These are phyloP conservation scores for Hermaeophaga mercurialis DNA, from an alignment of 2,888 invertebrate genomes.

Conservation along the genomic window DNA sequence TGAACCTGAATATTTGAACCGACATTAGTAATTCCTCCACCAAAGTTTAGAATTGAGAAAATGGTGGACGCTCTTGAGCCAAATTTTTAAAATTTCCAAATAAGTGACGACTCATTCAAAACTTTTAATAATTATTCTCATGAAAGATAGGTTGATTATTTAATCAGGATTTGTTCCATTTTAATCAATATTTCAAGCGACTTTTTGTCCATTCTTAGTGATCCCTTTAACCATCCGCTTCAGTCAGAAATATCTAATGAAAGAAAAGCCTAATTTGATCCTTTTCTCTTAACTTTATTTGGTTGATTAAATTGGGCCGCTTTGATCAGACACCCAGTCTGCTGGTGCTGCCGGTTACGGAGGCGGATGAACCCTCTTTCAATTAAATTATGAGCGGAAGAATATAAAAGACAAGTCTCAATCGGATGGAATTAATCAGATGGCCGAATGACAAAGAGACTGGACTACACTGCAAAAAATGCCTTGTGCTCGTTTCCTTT, in stretches of 20 bases:
- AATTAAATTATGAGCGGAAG: conserved; percentile 16
- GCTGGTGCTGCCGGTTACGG: not conserved
- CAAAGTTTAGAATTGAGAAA: no score
- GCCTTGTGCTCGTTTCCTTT: no score
- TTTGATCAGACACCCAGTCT: conserved; percentile 11
- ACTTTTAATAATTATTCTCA: no score
- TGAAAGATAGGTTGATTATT: no score
- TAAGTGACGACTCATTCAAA: no score
- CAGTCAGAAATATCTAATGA: conserved; percentile 1
- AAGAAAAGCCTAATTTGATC: conserved; percentile 19
- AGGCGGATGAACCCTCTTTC: conserved; percentile 3
- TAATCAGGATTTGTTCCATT: no score
- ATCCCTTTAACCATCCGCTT: not conserved
- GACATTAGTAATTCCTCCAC: no score
- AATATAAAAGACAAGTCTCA: conserved; percentile 12
- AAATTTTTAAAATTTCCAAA: no score
- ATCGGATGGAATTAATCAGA: conserved; percentile 8
- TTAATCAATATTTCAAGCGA: no score
- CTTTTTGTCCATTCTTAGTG: conserved; percentile 5
- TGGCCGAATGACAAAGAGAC: conserved; percentile 2
- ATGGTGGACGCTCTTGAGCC: no score
- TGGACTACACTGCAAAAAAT: not conserved
- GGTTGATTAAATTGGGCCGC: conserved; percentile 19
- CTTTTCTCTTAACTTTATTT: conserved; percentile 19
- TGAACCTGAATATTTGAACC: no score